Conservation (phyloP, 2,888 invertebrate genomes). For the Buathra laborator region DNA sequence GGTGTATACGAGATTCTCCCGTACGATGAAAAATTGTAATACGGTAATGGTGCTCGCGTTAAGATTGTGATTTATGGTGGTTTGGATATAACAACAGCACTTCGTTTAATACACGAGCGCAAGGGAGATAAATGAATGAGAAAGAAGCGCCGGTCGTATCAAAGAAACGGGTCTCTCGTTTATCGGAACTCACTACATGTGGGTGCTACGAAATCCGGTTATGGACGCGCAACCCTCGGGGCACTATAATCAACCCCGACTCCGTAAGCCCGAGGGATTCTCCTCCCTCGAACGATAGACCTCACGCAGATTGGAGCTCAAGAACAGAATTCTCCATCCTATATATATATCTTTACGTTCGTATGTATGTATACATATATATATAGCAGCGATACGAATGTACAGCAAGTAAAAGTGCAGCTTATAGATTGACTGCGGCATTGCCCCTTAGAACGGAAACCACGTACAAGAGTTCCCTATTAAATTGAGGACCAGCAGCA, state of each 20-base stretch:
- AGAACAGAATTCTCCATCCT: conserved; percentile 47
- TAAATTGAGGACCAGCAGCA: conserved; percentile 55
- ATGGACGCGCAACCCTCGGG: conserved; percentile 68
- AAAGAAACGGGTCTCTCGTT: conserved; percentile 59
- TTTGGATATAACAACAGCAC: conserved; percentile 32
- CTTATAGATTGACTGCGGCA: conserved; percentile 19
- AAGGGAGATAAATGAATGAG: not conserved
- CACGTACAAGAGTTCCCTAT: conserved; percentile 38
- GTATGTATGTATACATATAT: not conserved
- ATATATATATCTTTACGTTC: conserved; percentile 4
- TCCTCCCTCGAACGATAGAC: conserved; percentile 37
- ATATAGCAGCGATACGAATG: not conserved
- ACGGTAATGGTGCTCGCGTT: conserved; percentile 31
- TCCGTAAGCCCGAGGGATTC: conserved; percentile 14
- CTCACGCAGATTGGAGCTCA: conserved; percentile 53
- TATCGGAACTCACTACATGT: conserved; percentile 58
- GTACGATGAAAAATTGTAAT: conserved; percentile 34
- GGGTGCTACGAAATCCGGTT: conserved; percentile 68
- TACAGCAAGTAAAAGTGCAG: conserved; percentile 8
- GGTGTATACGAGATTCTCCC: not conserved
- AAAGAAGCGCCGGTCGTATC: conserved; percentile 44
- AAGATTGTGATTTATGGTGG: conserved; percentile 50
- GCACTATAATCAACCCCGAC: conserved; percentile 66
- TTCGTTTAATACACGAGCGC: not conserved
- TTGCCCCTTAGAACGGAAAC: conserved; percentile 33